Percentiles rank a stretch among this genome's conserved stretches.
phyloP scores from a whole-genome alignment of 1,140 invertebrate genomes.

The Asobara japonica region DNA sequence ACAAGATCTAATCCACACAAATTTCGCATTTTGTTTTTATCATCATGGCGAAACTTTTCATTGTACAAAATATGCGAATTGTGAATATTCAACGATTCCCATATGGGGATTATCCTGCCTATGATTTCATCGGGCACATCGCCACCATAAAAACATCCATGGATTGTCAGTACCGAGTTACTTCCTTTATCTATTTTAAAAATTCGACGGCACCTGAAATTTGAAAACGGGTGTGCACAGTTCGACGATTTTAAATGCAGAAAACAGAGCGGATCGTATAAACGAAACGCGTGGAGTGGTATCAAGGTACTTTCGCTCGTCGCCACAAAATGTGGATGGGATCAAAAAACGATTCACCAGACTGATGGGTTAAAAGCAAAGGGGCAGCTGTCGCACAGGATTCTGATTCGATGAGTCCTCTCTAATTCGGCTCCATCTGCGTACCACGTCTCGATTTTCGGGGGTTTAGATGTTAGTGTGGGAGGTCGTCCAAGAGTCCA shows the following conservation, averaged over 20 bases:
- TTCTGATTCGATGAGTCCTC: constrained; percentile 11
- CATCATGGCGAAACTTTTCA: not conserved
- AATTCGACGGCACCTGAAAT: not conserved
- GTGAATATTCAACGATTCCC: not conserved
- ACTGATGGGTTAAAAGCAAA: not conserved
- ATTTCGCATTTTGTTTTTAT: not conserved
- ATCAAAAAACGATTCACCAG: constrained; percentile 12
- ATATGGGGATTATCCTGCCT: not conserved
- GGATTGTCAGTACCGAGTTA: too few relatives aligned
- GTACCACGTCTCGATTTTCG: constrained; percentile 5
- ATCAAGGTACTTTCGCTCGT: not conserved
- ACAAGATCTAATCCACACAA: not conserved
- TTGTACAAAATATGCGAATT: not conserved
- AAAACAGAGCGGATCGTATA: not conserved
- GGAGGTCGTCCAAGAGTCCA: constrained; percentile 9
- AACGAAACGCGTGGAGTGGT: not conserved
- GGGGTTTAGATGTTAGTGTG: constrained; percentile 3
- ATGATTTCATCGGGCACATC: not conserved
- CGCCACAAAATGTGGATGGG: constrained; percentile 2
- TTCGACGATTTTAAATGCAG: constrained; percentile 6
- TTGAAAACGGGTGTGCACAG: not conserved
- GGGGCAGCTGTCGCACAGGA: constrained; percentile 1
- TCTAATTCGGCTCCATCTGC: constrained; percentile 7
- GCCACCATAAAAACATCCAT: not conserved
- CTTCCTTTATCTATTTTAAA: not conserved